Percentiles rank a stretch among this genome's conserved stretches.
Evolutionary conservation across 2,888 invertebrate genomes (phyloP).

Genomic region (Papilio demoleus): DNA sequence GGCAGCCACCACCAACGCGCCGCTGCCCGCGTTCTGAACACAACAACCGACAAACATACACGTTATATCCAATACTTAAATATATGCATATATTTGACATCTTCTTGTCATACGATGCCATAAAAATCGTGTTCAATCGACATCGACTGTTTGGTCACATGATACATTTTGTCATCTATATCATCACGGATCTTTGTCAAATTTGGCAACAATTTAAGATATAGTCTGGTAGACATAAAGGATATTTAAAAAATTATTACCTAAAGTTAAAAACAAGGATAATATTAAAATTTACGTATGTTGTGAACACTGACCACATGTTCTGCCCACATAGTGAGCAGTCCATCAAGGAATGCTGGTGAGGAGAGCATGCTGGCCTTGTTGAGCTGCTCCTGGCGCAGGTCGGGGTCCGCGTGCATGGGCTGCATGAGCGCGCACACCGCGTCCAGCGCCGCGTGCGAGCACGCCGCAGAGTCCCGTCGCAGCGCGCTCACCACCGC

Average conservation of each 20-base stretch:
- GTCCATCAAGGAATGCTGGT: slow-evolving; percentile 94
- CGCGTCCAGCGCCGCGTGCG: slow-evolving; percentile 98
- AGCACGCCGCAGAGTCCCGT: slow-evolving; percentile 94
- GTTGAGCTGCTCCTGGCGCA: slow-evolving; percentile 98
- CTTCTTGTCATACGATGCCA: too few relatives aligned
- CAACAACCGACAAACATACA: slow-evolving; percentile 12
- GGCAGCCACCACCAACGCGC: slow-evolving; percentile 97
- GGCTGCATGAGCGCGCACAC: slow-evolving; percentile 99
- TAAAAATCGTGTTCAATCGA: too few relatives aligned
- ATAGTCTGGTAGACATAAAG: too few relatives aligned
- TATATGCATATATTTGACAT: too few relatives aligned
- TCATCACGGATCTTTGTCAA: too few relatives aligned
- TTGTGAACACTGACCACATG: slow-evolving; percentile 90
- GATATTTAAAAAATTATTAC: too few relatives aligned
- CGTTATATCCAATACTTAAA: too few relatives aligned
- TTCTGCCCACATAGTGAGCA: slow-evolving; percentile 96
- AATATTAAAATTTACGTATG: too few relatives aligned
- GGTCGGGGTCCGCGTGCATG: slow-evolving; percentile 97
- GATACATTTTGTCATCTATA: too few relatives aligned
- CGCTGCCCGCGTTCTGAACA: slow-evolving; percentile 93
- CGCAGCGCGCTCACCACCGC: slow-evolving; percentile 96
- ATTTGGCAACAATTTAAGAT: too few relatives aligned
- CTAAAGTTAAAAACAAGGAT: too few relatives aligned
- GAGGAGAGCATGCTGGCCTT: slow-evolving; percentile 97
- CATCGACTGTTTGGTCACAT: too few relatives aligned